Base-by-base conservation (phyloP, 2,797 vertebrate species). In the Neopelma chrysocephalum region DNA sequence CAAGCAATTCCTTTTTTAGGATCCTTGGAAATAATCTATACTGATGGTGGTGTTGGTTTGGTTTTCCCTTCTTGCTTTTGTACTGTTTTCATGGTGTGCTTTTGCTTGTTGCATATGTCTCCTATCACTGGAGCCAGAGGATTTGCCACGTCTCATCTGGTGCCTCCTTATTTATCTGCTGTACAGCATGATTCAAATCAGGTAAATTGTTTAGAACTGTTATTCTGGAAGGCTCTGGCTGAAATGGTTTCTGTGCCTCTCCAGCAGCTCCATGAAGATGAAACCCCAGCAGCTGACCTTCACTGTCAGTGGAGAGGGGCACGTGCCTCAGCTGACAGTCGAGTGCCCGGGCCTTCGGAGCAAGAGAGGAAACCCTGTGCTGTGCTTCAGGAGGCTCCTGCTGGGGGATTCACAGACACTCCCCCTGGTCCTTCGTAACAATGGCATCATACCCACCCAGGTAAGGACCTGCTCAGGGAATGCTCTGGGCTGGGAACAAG, bases 241-340 rank as follows among this genome's bases (percentile, higher is more conserved):
- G 2, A 91, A 60, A 32, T 6, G 23, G 25, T 64, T 68, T 60
- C 68, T 91, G 68, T 48, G 32, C 50, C 12, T 87, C 79, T 60
- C 36, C 96, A 82, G 86, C 93, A 98, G 98, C 68, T 76, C 90
- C 6, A 14, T 19, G 32, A 88, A 96, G 21, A 50, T 82, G 11
- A 97, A 88, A 76, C 87, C 82, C 60, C 98, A 97, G 76, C 93
- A 81, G 43, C 96, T 99, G 79, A 93, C 95, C 58, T 99, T 99
- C 58, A 96, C 98, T 26, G 91, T 99, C 43, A 40, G 91, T 2
- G 99, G 99, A 27, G 98, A 98, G 56, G 99, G 99, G 25, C 98
- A 96, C 76, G 97, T 99, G n/a, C 99, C 99, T 3, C 98, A 82
- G 31, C 97, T 99, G 91, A 97, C 94, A 1, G 91, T 99, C 26